These are phyloP conservation scores for Chlorops oryzae DNA, from an alignment of 1,140 invertebrate genomes.

Conservation along the genomic window DNA sequence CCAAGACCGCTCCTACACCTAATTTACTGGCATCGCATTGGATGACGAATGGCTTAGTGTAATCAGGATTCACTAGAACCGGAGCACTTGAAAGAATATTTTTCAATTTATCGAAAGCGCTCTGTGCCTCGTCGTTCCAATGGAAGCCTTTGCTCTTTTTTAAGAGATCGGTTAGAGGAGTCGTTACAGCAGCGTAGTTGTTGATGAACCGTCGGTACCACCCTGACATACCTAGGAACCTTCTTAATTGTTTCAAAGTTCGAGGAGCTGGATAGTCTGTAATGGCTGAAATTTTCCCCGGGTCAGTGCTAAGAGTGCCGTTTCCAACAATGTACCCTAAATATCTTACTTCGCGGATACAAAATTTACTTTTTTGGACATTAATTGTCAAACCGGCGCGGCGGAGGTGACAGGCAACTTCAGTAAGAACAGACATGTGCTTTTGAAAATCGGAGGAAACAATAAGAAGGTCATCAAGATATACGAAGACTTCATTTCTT, in stretches of 20 bases:
- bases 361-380: conserved; percentile 37
- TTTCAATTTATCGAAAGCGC: conserved; percentile 1
- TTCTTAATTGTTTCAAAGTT: neutral
- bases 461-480: conserved; percentile 13
- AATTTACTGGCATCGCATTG: conserved; percentile 14
- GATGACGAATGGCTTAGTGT: conserved; percentile 14
- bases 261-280: neutral
- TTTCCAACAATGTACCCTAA: conserved; percentile 10
- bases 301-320: conserved; percentile 34
- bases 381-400: conserved; percentile 11
- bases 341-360: conserved; percentile 25
- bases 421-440: conserved; percentile 5
- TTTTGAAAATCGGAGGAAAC: conserved; percentile 4
- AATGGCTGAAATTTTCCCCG: neutral
- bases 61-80: conserved; percentile 16
- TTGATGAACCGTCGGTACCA: conserved; percentile 1
- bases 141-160: neutral
- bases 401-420: conserved; percentile 1
- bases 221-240: conserved; percentile 3
- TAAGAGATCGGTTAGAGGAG: conserved; percentile 4
- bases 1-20: conserved; percentile 5
- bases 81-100: neutral
- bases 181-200: conserved; percentile 5
- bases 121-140: conserved; percentile 1
- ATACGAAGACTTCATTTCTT: conserved; percentile 12